A percentile compares a stretch with the other conserved stretches of the same genome.
Evolutionary conservation across 2,797 vertebrate species (phyloP).

Genomic region (Myotis planiceps): DNA sequence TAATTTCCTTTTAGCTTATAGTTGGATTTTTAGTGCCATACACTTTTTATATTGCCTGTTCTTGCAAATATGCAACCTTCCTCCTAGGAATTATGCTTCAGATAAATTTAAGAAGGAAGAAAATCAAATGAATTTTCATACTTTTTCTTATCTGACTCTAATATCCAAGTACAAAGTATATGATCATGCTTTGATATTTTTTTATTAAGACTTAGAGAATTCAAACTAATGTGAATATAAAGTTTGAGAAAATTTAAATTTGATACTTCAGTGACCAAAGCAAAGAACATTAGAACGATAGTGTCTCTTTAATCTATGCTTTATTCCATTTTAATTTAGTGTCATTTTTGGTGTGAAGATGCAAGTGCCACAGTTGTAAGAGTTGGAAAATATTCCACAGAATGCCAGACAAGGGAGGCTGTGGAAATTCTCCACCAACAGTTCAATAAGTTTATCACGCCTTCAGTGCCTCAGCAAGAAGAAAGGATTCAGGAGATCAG

Average conservation of each 20-base stretch:
- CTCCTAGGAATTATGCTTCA: constrained; percentile 23
- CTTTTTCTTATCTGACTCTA: constrained; percentile 33
- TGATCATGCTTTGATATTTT: constrained; percentile 4
- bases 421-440: constrained; percentile 91
- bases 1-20: neutral
- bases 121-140: neutral
- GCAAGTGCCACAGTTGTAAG: constrained; percentile 92
- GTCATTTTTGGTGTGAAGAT: constrained; percentile 95
- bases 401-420: constrained; percentile 92
- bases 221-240: neutral
- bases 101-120: constrained; percentile 18
- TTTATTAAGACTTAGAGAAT: neutral
- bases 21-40: neutral
- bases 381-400: constrained; percentile 91
- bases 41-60: neutral
- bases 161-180: neutral
- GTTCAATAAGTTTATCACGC: constrained; percentile 93
- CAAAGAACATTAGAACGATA: neutral
- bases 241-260: constrained; percentile 22
- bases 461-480: constrained; percentile 93
- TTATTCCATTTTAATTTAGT: constrained; percentile 83
- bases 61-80: neutral
- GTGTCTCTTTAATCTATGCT: constrained; percentile 39
- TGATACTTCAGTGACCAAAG: neutral
- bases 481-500: constrained; percentile 91